phyloP scores from a whole-genome alignment of 2,888 invertebrate genomes.

The Autographa pulchrina region DNA sequence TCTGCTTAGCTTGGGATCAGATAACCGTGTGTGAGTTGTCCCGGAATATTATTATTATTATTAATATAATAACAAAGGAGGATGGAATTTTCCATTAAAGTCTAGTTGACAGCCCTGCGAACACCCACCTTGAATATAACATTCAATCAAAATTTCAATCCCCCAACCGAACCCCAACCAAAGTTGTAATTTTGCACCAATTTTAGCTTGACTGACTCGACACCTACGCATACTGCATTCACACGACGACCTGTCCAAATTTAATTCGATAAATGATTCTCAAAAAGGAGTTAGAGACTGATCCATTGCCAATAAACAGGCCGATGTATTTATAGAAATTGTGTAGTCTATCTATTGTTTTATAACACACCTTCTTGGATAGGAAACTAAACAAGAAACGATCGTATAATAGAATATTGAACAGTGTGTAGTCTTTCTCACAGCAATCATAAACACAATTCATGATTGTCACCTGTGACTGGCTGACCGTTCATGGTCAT shows the following conservation, averaged over 20 bases:
- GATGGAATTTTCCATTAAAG: neutral
- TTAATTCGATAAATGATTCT: conserved; percentile 20
- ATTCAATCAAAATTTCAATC: conserved; percentile 26
- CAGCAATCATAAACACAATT: neutral
- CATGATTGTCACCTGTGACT: neutral
- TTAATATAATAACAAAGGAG: neutral
- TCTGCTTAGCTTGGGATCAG: too few relatives aligned
- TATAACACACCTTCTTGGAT: neutral
- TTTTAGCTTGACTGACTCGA: conserved; percentile 20
- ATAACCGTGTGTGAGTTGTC: too few relatives aligned
- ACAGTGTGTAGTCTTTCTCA: neutral
- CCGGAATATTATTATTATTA: too few relatives aligned
- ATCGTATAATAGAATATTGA: neutral
- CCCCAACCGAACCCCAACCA: conserved; percentile 26
- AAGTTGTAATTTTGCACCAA: conserved; percentile 49
- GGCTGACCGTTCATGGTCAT: neutral
- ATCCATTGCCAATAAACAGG: neutral
- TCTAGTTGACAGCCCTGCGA: neutral
- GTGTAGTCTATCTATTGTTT: neutral
- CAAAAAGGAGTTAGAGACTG: conserved; percentile 2
- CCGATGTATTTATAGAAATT: neutral
- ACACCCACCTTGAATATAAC: conserved; percentile 31
- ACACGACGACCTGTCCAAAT: conserved; percentile 10
- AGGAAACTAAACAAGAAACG: neutral
- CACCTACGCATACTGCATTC: conserved; percentile 40